Percentiles rank a stretch among this genome's conserved stretches.
Evolutionary conservation across 2,113 vertebrate species (phyloP).

Genomic region (Carollia perspicillata): DNA sequence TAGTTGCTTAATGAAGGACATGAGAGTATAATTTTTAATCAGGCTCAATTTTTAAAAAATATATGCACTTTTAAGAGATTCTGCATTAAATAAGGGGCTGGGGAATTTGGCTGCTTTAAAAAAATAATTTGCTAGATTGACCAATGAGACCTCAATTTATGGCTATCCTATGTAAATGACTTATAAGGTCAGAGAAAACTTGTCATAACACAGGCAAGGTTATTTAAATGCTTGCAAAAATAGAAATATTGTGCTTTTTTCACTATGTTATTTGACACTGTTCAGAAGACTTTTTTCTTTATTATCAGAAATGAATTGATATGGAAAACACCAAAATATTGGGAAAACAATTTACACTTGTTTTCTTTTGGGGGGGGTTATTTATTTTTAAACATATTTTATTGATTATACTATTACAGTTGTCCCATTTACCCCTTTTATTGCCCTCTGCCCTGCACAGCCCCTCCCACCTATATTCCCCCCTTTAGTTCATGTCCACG

Average conservation of each 20-base stretch:
- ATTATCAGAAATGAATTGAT: not conserved
- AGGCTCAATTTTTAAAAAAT: not conserved
- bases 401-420: no score
- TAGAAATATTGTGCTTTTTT: not conserved
- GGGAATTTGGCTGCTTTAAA: not conserved
- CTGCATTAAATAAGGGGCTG: not conserved
- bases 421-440: no score
- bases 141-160: not conserved
- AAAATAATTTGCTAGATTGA: not conserved
- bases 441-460: no score
- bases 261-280: not conserved
- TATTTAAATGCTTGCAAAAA: conserved; percentile 3
- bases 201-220: not conserved
- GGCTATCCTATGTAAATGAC: not conserved
- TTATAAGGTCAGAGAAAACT: not conserved
- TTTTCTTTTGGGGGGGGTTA: no score
- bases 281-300: not conserved
- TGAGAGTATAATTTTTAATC: not conserved
- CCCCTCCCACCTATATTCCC: no score
- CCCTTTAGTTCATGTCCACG: no score
- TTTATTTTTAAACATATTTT: no score
- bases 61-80: not conserved
- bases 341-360: not conserved
- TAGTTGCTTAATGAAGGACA: not conserved
- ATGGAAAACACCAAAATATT: not conserved